Evolutionary conservation across 2,888 invertebrate genomes (phyloP).

Genomic region (Ophion ellenae): DNA sequence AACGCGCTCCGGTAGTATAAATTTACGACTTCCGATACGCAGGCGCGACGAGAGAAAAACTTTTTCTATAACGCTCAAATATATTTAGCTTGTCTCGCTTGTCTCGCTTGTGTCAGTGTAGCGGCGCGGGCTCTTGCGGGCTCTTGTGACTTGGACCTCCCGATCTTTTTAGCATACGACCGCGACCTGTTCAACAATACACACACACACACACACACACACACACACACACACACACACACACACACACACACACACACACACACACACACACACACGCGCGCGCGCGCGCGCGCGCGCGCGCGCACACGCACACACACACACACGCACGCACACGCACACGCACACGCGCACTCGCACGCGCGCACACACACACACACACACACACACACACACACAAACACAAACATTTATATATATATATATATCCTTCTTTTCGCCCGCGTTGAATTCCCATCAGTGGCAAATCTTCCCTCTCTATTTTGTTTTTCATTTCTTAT

Average conservation of each 20-base stretch:
- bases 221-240: too few relatives aligned
- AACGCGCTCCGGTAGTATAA: constrained; percentile 56
- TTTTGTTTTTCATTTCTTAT: not conserved
- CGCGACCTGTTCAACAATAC: constrained; percentile 20
- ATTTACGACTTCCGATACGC: constrained; percentile 58
- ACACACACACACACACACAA: too few relatives aligned
- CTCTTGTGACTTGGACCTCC: not conserved
- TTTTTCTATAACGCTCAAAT: constrained; percentile 18
- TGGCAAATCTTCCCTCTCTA: not conserved
- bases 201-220: too few relatives aligned
- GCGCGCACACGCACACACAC: too few relatives aligned
- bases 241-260: too few relatives aligned
- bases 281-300: too few relatives aligned
- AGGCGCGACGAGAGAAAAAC: not conserved
- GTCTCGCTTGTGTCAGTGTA: constrained; percentile 13
- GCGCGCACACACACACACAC: too few relatives aligned
- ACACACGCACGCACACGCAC: too few relatives aligned
- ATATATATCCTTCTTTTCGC: too few relatives aligned
- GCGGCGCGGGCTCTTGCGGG: not conserved
- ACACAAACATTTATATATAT: too few relatives aligned
- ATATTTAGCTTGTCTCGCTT: constrained; percentile 15
- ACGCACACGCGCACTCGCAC: too few relatives aligned
- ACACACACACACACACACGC: too few relatives aligned
- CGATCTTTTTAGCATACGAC: not conserved
- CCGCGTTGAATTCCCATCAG: not conserved